Conservation (phyloP, 1,140 invertebrate species). For the Acromyrmex charruanus region DNA sequence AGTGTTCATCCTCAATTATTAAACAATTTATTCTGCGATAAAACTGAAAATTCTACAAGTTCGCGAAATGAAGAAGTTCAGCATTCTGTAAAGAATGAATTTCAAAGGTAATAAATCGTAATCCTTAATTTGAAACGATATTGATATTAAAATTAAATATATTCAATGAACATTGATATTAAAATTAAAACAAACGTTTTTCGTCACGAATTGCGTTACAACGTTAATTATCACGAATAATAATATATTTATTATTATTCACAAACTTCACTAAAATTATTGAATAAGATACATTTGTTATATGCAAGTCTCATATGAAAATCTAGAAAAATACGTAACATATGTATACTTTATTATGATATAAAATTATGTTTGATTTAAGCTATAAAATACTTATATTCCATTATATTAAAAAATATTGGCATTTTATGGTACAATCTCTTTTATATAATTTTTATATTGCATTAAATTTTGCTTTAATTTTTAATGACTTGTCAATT, state of each 20-base stretch:
- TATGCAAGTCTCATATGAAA: constrained; percentile 75
- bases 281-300: constrained; percentile 52
- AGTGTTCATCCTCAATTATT: constrained; percentile 59
- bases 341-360: background rate
- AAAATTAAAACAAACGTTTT: background rate
- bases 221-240: background rate
- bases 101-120: constrained; percentile 65
- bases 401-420: background rate
- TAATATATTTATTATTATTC: background rate
- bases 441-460: constrained; percentile 25
- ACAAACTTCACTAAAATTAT: background rate
- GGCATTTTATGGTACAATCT: constrained; percentile 13
- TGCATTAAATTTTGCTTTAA: background rate
- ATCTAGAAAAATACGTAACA: constrained; percentile 44
- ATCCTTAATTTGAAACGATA: background rate
- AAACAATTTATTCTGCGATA: constrained; percentile 20
- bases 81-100: constrained; percentile 47
- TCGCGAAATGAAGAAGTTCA: constrained; percentile 50
- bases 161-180: no score
- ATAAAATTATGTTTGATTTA: background rate
- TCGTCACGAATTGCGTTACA: background rate
- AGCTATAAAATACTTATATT: background rate
- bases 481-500: constrained; percentile 16
- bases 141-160: no score
- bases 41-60: constrained; percentile 21